These are phyloP conservation scores for Colaptes auratus DNA, from an alignment of 2,113 vertebrate species.

Conservation along the genomic window DNA sequence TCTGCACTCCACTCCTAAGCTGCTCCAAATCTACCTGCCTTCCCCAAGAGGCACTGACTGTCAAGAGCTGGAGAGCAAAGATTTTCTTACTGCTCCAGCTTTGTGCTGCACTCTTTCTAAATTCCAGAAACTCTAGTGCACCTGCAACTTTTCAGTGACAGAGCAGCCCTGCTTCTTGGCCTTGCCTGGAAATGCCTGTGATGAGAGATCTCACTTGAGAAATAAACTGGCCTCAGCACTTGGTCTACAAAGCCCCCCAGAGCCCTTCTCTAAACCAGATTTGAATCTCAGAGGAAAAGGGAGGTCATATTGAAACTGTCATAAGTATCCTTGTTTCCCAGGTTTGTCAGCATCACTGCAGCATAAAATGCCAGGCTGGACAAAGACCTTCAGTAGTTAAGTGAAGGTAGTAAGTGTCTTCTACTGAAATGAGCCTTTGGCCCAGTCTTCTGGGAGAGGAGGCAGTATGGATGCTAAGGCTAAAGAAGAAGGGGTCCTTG, in stretches of 20 bases:
- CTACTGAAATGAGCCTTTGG: not conserved
- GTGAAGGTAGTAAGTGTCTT: not conserved
- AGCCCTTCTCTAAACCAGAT: not conserved
- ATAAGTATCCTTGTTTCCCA: not conserved
- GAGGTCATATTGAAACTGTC: not conserved
- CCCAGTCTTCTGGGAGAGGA: not conserved
- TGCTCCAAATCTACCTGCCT: constrained; percentile 20
- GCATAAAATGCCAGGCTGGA: not conserved
- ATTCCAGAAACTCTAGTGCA: not conserved
- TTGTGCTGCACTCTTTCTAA: not conserved
- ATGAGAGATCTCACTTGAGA: constrained; percentile 14
- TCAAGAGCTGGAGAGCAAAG: constrained; percentile 10
- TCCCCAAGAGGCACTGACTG: constrained; percentile 28
- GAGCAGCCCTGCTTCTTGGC: constrained; percentile 20
- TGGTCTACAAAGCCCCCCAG: not conserved
- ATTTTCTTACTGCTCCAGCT: constrained; percentile 37
- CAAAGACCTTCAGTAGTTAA: not conserved
- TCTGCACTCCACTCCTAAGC: constrained; percentile 38
- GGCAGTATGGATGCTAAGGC: not conserved
- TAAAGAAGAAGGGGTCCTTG: not conserved
- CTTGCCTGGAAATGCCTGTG: constrained; percentile 28
- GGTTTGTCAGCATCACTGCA: not conserved
- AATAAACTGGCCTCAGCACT: not conserved
- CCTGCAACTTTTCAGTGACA: constrained; percentile 13
- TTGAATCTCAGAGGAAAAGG: not conserved